Percentiles rank a stretch among this genome's conserved stretches.
phyloP scores from a whole-genome alignment of 92 coral and sea anemone species.

The Meandrina meandrites region DNA sequence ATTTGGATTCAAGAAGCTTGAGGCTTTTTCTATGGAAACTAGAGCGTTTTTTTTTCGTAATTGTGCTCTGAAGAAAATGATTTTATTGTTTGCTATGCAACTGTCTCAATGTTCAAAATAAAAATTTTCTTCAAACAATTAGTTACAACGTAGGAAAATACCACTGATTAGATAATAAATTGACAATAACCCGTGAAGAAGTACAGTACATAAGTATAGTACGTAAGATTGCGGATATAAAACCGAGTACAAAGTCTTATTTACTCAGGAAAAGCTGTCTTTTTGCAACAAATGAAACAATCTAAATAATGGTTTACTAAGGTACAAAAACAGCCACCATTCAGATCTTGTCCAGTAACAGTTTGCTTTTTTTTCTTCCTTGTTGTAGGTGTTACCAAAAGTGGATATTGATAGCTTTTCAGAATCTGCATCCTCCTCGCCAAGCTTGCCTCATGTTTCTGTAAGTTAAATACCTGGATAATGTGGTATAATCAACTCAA shows the following conservation, averaged over 20 bases:
- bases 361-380: neutral
- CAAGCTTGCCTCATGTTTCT: constrained; percentile 1
- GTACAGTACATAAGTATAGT: too few relatives aligned
- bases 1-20: neutral
- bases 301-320: neutral
- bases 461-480: neutral
- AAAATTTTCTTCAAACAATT: neutral
- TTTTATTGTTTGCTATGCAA: neutral
- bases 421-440: constrained; percentile 51
- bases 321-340: neutral
- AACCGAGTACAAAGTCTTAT: too few relatives aligned
- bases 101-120: neutral
- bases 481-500: neutral
- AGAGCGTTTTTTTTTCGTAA: neutral
- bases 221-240: too few relatives aligned
- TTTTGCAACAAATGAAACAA: too few relatives aligned
- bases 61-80: neutral
- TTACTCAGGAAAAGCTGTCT: too few relatives aligned
- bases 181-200: too few relatives aligned
- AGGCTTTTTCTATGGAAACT: too few relatives aligned
- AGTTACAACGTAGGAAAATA: too few relatives aligned
- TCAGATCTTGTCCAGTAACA: neutral
- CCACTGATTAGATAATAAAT: too few relatives aligned
- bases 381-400: constrained; percentile 78
- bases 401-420: constrained; percentile 95